phyloP scores from a whole-genome alignment of 92 coral and sea anemone genomes.

The Porites lobata region DNA sequence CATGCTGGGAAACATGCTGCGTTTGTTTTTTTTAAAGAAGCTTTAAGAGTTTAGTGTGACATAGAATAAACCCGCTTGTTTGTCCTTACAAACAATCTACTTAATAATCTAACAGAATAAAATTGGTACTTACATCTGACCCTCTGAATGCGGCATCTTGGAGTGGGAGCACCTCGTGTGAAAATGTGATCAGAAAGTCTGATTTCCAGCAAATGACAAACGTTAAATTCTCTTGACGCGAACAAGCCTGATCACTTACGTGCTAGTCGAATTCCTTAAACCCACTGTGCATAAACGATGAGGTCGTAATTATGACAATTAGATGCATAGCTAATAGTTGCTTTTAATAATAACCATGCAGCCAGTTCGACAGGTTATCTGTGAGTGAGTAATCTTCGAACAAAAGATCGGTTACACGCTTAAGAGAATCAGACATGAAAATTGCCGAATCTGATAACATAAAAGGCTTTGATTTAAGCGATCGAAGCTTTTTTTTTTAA shows the following conservation, averaged over 20 bases:
- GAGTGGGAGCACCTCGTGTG: not conserved
- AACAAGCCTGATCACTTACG: not conserved
- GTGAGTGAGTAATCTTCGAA: not conserved
- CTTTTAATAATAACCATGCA: not conserved
- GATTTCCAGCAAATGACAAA: not conserved
- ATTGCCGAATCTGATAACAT: not conserved
- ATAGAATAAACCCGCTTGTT: not conserved
- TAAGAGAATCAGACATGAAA: not conserved
- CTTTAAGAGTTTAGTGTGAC: not conserved
- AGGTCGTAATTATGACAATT: constrained; percentile 13
- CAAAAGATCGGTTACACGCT: not conserved
- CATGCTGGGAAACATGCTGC: constrained; percentile 33
- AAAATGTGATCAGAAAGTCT: not conserved
- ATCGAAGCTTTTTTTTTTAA: not conserved
- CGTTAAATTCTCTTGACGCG: constrained; percentile 14
- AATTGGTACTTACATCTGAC: constrained; percentile 19
- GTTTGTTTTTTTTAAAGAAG: not conserved
- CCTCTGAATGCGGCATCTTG: constrained; percentile 10
- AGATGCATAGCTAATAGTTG: not conserved
- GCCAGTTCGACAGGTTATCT: not conserved
- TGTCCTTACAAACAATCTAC: not conserved
- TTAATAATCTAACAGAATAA: constrained; percentile 1
- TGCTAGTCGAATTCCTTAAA: constrained; percentile 17
- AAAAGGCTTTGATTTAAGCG: not conserved
- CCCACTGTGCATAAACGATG: constrained; percentile 46